A percentile compares a stretch with the other conserved stretches of the same genome.
Evolutionary conservation across 1,140 invertebrate genomes (phyloP).

Genomic region (Cherax destructor): DNA sequence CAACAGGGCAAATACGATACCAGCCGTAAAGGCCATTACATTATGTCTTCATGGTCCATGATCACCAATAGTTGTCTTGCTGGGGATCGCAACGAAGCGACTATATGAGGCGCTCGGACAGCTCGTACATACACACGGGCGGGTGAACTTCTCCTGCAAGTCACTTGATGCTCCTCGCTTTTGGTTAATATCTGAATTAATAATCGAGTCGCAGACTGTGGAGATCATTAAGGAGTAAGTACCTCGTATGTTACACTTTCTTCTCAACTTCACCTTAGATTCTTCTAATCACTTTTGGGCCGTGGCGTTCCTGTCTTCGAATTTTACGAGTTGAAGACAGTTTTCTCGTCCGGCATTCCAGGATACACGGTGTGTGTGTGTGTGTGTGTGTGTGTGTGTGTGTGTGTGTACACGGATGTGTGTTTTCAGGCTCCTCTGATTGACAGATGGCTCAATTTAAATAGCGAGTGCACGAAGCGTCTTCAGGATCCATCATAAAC

Average conservation of each 20-base stretch:
- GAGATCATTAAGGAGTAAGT: not conserved
- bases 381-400: too few relatives aligned
- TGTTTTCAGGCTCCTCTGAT: too few relatives aligned
- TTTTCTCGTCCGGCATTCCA: too few relatives aligned
- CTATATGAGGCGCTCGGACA: not conserved
- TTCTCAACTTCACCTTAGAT: not conserved
- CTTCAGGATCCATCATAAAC: too few relatives aligned
- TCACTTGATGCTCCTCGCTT: not conserved
- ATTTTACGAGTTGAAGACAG: too few relatives aligned
- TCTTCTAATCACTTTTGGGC: too few relatives aligned
- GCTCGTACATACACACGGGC: not conserved
- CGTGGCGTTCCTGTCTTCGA: too few relatives aligned
- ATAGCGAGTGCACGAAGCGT: too few relatives aligned
- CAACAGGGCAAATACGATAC: not conserved
- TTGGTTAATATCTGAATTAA: conserved; percentile 6
- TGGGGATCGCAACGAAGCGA: not conserved
- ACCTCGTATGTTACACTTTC: not conserved
- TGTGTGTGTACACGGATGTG: too few relatives aligned
- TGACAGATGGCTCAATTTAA: too few relatives aligned
- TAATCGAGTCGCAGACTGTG: not conserved
- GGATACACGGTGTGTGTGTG: too few relatives aligned
- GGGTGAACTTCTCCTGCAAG: not conserved
- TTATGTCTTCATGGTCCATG: not conserved
- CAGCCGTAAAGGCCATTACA: not conserved
- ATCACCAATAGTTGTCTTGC: not conserved